Percentiles rank a stretch among this genome's conserved stretches.
phyloP scores from a whole-genome alignment of 2,888 invertebrate genomes.

The Hirtodrosophila histrioides region DNA sequence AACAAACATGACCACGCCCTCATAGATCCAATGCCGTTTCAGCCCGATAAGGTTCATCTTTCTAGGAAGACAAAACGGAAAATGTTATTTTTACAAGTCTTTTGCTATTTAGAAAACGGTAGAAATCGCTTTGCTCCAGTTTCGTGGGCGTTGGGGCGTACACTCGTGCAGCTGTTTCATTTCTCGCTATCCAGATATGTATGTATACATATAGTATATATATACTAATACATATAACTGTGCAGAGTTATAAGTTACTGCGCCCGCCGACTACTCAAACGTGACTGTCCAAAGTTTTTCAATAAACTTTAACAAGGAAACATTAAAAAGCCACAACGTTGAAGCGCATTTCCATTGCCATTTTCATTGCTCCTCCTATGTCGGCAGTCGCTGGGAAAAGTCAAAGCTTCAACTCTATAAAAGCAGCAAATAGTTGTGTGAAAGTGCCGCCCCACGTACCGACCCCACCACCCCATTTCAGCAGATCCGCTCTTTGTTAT shows the following conservation, averaged over 20 bases:
- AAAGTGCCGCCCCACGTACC: slow-evolving; percentile 35
- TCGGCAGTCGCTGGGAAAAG: slow-evolving; percentile 40
- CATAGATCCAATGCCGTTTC: neutral
- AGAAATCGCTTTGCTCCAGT: slow-evolving; percentile 67
- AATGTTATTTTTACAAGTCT: slow-evolving; percentile 52
- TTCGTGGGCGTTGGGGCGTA: slow-evolving; percentile 71
- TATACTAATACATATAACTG: slow-evolving; percentile 9
- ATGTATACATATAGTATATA: slow-evolving; percentile 3
- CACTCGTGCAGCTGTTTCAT: slow-evolving; percentile 72
- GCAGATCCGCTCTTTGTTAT: slow-evolving; percentile 45
- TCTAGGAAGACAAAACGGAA: slow-evolving; percentile 32
- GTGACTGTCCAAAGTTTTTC: slow-evolving; percentile 80
- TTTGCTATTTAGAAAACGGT: slow-evolving; percentile 36
- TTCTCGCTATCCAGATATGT: slow-evolving; percentile 47
- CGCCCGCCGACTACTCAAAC: slow-evolving; percentile 78
- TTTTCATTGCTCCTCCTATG: slow-evolving; percentile 29
- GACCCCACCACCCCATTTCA: slow-evolving; percentile 16
- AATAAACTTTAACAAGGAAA: slow-evolving; percentile 80
- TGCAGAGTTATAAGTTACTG: slow-evolving; percentile 53
- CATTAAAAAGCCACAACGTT: slow-evolving; percentile 79
- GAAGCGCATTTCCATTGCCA: slow-evolving; percentile 66
- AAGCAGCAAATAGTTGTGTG: slow-evolving; percentile 75
- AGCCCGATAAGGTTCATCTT: slow-evolving; percentile 1
- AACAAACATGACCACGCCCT: slow-evolving; percentile 58
- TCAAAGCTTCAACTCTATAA: slow-evolving; percentile 73